A percentile compares a stretch with the other conserved stretches of the same genome.
Evolutionary conservation across 2,113 vertebrate genomes (phyloP).

Genomic region (Corvus moneduloides): DNA sequence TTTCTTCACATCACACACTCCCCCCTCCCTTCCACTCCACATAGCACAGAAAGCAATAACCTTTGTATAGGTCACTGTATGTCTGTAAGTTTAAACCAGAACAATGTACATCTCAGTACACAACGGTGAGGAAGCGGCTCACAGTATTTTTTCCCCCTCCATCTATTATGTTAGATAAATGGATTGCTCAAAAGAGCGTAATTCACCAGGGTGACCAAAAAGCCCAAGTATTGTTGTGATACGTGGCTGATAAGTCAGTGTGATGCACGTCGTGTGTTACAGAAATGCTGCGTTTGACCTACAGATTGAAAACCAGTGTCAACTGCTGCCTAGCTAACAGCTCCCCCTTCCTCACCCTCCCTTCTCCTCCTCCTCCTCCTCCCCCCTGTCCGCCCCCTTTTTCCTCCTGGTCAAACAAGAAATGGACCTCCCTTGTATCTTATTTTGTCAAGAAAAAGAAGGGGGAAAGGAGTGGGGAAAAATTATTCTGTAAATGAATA

Average conservation of each 20-base stretch:
- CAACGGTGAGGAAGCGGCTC: not conserved
- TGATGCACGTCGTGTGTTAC: not conserved
- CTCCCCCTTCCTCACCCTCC: not conserved
- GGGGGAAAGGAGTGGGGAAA: not conserved
- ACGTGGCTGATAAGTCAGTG: constrained; percentile 33
- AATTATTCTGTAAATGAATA: not conserved
- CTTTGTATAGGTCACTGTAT: constrained; percentile 10
- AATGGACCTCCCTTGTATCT: constrained; percentile 17
- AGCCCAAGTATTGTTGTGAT: not conserved
- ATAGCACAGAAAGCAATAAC: constrained; percentile 8
- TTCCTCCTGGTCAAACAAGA: constrained; percentile 59
- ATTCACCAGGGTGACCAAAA: not conserved
- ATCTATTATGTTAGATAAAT: not conserved
- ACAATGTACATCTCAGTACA: not conserved
- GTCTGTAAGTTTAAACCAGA: not conserved
- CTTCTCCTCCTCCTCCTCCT: not conserved
- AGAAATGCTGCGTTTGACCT: constrained; percentile 68
- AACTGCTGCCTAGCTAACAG: constrained; percentile 65
- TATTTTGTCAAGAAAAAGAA: not conserved
- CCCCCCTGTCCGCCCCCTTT: not conserved
- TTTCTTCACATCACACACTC: not conserved
- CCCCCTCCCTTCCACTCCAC: not conserved
- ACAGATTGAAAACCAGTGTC: constrained; percentile 70
- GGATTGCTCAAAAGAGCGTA: not conserved
- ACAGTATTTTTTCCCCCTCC: not conserved